phyloP scores from a whole-genome alignment of 2,888 invertebrate species.

The Mesorhabditis spiculigera region DNA sequence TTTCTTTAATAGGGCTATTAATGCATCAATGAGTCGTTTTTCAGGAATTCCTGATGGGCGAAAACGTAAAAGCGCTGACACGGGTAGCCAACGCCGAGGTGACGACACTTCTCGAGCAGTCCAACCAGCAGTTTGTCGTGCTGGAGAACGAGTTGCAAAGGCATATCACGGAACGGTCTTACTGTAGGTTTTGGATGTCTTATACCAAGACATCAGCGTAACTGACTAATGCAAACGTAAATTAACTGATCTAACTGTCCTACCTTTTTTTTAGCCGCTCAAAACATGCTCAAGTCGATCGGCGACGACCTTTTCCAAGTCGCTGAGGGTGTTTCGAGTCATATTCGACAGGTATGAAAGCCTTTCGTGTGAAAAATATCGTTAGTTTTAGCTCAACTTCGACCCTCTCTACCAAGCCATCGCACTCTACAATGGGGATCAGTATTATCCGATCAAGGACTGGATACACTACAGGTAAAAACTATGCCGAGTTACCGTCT shows the following conservation, averaged over 20 bases:
- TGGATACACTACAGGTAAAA: slow-evolving; percentile 41
- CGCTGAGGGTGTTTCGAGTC: slow-evolving; percentile 45
- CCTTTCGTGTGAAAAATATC: too few relatives aligned
- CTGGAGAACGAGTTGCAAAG: slow-evolving; percentile 30
- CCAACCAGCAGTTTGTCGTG: slow-evolving; percentile 30
- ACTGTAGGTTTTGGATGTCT: slow-evolving; percentile 16
- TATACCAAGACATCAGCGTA: neutral
- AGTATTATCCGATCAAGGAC: slow-evolving; percentile 31
- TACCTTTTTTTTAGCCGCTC: slow-evolving; percentile 37
- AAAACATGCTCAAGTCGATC: slow-evolving; percentile 38
- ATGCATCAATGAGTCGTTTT: slow-evolving; percentile 8
- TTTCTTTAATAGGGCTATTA: neutral
- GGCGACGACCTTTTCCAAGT: slow-evolving; percentile 47
- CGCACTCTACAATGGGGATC: slow-evolving; percentile 33
- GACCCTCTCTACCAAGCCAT: slow-evolving; percentile 42
- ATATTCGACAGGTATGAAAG: slow-evolving; percentile 32
- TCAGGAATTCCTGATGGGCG: slow-evolving; percentile 30
- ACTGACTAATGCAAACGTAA: neutral
- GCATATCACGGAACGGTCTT: slow-evolving; percentile 30
- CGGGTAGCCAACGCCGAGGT: slow-evolving; percentile 37
- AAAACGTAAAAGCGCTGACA: slow-evolving; percentile 28
- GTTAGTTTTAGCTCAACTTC: slow-evolving; percentile 34
- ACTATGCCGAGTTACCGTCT: too few relatives aligned
- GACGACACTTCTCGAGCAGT: slow-evolving; percentile 24
- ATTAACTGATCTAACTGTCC: too few relatives aligned